A percentile compares a stretch with the other conserved stretches of the same genome.
phyloP scores from a whole-genome alignment of 30 jellyfish, hydroid and myxozoan genomes.

The Chironex yamaguchii region DNA sequence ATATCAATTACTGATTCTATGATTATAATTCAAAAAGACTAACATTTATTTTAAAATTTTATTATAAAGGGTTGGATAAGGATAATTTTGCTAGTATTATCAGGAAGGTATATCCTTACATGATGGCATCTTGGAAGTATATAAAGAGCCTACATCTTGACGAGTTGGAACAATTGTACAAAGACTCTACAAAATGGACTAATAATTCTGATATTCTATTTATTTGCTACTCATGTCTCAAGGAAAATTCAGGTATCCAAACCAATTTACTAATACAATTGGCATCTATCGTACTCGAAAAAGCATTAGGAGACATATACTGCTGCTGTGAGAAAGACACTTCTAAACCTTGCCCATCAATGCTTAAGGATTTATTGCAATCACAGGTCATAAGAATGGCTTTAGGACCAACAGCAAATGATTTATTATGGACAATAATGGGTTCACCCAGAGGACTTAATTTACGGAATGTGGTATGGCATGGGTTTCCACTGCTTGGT shows the following conservation, averaged over 20 bases:
- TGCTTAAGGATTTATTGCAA: conserved; percentile 41
- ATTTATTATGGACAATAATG: conserved; percentile 33
- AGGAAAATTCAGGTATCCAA: not conserved
- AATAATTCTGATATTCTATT: too few species aligned
- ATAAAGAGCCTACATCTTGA: too few species aligned
- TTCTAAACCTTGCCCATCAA: conserved; percentile 55
- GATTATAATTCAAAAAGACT: too few species aligned
- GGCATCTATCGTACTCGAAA: conserved; percentile 52
- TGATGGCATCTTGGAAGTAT: too few species aligned
- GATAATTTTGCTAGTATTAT: too few species aligned
- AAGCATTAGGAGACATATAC: conserved; percentile 61
- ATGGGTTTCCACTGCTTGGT: conserved; percentile 83
- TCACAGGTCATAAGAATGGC: not conserved
- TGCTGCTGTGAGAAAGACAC: conserved; percentile 1
- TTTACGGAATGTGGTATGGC: conserved; percentile 77
- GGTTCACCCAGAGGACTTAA: conserved; percentile 74
- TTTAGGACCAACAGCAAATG: conserved; percentile 30
- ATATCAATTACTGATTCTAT: too few species aligned
- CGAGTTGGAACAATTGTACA: too few species aligned
- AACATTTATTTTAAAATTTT: too few species aligned
- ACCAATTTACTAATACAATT: conserved; percentile 40
- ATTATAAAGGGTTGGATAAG: too few species aligned
- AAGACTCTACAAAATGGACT: too few species aligned
- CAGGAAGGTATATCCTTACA: too few species aligned
- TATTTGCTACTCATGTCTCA: too few species aligned